phyloP scores from a whole-genome alignment of 2,113 vertebrate species.

The Rallus limicola region DNA sequence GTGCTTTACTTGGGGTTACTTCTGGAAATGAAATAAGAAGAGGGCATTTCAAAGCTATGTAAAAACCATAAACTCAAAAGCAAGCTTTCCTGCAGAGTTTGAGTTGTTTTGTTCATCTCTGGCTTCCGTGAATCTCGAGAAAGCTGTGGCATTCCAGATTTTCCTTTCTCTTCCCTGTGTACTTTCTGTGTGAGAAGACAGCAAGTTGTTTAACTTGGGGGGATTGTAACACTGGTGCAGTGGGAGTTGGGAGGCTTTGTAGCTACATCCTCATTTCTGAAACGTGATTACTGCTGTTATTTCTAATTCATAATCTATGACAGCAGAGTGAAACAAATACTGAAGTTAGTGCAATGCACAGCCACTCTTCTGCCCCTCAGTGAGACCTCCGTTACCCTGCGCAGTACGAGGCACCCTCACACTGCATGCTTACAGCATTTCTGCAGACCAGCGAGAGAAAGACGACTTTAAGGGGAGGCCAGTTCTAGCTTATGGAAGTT shows the following conservation, averaged over 20 bases:
- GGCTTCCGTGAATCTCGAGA: background rate
- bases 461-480: background rate
- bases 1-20: background rate
- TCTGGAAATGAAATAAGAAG: background rate
- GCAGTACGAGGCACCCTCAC: background rate
- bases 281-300: conserved; percentile 29
- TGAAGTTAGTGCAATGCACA: background rate
- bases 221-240: background rate
- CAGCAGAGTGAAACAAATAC: background rate
- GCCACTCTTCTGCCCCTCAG: background rate
- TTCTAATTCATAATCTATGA: conserved; percentile 34
- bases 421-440: background rate
- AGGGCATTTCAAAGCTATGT: background rate
- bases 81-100: background rate
- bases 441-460: background rate
- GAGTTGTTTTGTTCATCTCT: background rate
- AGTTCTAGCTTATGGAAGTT: background rate
- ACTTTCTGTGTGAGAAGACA: background rate
- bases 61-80: background rate
- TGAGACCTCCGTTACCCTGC: background rate
- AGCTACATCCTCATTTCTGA: conserved; percentile 26
- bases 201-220: background rate
- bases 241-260: background rate
- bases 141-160: background rate
- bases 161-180: background rate